A percentile compares a stretch with the other conserved stretches of the same genome.
Evolutionary conservation across 2,797 vertebrate species (phyloP).

Genomic region (Sebastolobus altivelis): DNA sequence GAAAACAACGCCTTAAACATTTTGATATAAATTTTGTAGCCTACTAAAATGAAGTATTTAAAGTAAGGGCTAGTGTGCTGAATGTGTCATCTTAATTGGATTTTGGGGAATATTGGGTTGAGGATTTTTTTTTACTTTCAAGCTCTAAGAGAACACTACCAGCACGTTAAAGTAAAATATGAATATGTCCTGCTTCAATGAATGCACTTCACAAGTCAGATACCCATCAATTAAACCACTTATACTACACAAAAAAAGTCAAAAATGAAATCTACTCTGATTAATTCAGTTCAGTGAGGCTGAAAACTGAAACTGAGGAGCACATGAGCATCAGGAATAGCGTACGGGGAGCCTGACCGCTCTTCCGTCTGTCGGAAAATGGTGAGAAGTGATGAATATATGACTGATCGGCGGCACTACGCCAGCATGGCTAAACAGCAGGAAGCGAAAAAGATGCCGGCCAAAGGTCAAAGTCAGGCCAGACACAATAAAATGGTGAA

Average conservation of each 20-base stretch:
- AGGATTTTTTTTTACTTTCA: not conserved
- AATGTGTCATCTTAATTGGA: not conserved
- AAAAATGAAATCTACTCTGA: constrained; percentile 16
- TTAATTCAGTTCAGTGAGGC: constrained; percentile 23
- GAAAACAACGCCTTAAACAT: not conserved
- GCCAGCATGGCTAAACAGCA: constrained; percentile 47
- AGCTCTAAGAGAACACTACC: constrained; percentile 1
- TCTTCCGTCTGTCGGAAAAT: constrained; percentile 37
- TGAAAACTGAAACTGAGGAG: constrained; percentile 13
- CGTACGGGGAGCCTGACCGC: not conserved
- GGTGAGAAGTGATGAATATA: constrained; percentile 34
- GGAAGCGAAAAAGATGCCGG: constrained; percentile 23
- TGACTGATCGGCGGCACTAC: constrained; percentile 50
- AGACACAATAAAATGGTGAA: constrained; percentile 39
- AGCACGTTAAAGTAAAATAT: not conserved
- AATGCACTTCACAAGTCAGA: constrained; percentile 12
- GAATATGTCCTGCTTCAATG: not conserved
- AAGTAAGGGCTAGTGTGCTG: not conserved
- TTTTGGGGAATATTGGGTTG: not conserved
- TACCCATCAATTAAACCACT: constrained; percentile 17
- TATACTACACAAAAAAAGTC: constrained; percentile 1
- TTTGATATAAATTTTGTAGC: not conserved
- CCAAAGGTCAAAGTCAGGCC: constrained; percentile 61
- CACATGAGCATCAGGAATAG: constrained; percentile 3
- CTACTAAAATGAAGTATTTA: not conserved